These are phyloP conservation scores for Cherax destructor DNA, from an alignment of 1,140 invertebrate species.

Conservation along the genomic window DNA sequence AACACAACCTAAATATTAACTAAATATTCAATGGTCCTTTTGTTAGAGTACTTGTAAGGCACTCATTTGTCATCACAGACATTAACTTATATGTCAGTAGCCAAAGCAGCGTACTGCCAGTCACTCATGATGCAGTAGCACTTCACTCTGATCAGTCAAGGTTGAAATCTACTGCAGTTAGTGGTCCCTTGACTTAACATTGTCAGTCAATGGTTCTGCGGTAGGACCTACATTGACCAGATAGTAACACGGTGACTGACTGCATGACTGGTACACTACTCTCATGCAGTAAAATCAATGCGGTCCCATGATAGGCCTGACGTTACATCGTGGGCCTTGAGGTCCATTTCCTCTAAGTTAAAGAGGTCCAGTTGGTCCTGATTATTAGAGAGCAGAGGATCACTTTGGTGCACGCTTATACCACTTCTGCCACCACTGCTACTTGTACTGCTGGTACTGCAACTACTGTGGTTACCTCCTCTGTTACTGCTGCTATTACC, in stretches of 20 bases:
- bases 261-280: conserved; percentile 15
- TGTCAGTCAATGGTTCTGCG: conserved; percentile 38
- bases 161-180: conserved; percentile 39
- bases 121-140: conserved; percentile 41
- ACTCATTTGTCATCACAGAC: conserved; percentile 58
- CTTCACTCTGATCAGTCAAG: conserved; percentile 38
- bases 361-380: conserved; percentile 66
- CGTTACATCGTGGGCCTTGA: conserved; percentile 63
- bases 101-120: conserved; percentile 36
- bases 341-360: conserved; percentile 67
- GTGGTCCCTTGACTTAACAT: conserved; percentile 37
- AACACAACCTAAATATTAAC: conserved; percentile 59
- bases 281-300: conserved; percentile 63
- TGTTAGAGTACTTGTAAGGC: conserved; percentile 57
- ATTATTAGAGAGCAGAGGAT: conserved; percentile 69
- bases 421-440: conserved; percentile 42
- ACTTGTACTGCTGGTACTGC: conserved; percentile 44
- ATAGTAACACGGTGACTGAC: conserved; percentile 21
- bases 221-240: conserved; percentile 31
- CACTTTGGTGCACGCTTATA: conserved; percentile 65
- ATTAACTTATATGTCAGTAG: conserved; percentile 39
- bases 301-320: conserved; percentile 61
- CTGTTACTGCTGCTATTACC: conserved; percentile 31
- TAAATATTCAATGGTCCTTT: conserved; percentile 53
- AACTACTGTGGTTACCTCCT: conserved; percentile 39